Conservation (phyloP, 2,113 vertebrate genomes). For the Glareola pratincola region DNA sequence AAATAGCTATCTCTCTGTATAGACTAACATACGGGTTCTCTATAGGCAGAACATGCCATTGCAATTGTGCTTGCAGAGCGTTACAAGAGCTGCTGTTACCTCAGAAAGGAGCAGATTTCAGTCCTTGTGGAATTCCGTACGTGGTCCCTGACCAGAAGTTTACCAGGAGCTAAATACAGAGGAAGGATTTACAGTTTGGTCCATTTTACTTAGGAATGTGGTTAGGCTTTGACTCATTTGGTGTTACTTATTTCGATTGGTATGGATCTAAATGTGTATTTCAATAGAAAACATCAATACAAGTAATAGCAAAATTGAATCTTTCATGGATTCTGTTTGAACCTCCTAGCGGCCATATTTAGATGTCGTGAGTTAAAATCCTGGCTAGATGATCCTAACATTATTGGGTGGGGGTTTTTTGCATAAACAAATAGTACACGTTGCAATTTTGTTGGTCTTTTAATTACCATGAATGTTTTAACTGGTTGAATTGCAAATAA, state of each 20-base stretch:
- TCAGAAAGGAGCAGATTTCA: background rate
- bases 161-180: background rate
- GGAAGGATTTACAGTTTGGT: background rate
- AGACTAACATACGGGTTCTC: background rate
- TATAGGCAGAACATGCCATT: background rate
- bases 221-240: background rate
- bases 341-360: background rate
- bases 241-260: background rate
- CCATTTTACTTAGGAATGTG: background rate
- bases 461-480: background rate
- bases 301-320: background rate
- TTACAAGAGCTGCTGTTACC: background rate
- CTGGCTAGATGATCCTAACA: background rate
- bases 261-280: background rate
- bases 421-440: background rate
- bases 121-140: background rate
- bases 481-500: background rate
- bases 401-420: background rate
- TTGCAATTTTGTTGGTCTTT: background rate
- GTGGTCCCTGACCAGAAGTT: background rate
- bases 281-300: background rate
- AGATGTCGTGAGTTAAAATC: background rate
- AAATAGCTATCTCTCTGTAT: background rate
- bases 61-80: background rate
- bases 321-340: background rate